Conservation (phyloP, 2,797 vertebrate genomes). For the Propithecus deckenii region DNA sequence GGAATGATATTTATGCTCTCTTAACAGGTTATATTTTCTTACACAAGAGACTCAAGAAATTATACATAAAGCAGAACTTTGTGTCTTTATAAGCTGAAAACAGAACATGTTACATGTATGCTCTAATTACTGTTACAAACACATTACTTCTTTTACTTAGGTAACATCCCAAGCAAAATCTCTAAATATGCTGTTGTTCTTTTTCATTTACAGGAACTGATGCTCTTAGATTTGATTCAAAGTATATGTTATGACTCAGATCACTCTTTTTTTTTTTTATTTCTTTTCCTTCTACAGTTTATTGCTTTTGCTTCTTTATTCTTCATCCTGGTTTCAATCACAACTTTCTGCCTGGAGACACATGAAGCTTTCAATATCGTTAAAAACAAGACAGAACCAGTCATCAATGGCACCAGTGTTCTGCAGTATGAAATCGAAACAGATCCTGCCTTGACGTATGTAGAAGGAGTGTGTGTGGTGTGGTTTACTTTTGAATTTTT, state of each 20-base stretch:
- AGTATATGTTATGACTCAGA: not conserved
- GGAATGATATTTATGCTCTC: slow-evolving; percentile 15
- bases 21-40: slow-evolving; percentile 35
- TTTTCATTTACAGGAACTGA: slow-evolving; percentile 31
- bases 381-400: slow-evolving; percentile 95
- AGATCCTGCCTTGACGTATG: slow-evolving; percentile 95
- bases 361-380: slow-evolving; percentile 99
- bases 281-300: slow-evolving; percentile 89
- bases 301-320: slow-evolving; percentile 98
- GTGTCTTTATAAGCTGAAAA: not conserved
- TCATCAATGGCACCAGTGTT: slow-evolving; percentile 89
- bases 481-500: slow-evolving; percentile 99
- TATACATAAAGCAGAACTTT: not conserved
- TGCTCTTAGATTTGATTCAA: slow-evolving; percentile 6
- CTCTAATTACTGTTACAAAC: not conserved
- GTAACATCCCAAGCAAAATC: not conserved
- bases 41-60: not conserved
- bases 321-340: slow-evolving; percentile 99
- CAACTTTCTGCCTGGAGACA: slow-evolving; percentile 98
- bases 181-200: not conserved
- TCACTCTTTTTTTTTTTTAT: slow-evolving; percentile 60
- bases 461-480: slow-evolving; percentile 97
- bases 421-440: slow-evolving; percentile 96
- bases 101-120: not conserved
- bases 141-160: not conserved